Percentiles rank a stretch among this genome's conserved stretches.
These are phyloP conservation scores for Staurois parvus DNA, from an alignment of 2,797 vertebrate species.

Conservation along the genomic window DNA sequence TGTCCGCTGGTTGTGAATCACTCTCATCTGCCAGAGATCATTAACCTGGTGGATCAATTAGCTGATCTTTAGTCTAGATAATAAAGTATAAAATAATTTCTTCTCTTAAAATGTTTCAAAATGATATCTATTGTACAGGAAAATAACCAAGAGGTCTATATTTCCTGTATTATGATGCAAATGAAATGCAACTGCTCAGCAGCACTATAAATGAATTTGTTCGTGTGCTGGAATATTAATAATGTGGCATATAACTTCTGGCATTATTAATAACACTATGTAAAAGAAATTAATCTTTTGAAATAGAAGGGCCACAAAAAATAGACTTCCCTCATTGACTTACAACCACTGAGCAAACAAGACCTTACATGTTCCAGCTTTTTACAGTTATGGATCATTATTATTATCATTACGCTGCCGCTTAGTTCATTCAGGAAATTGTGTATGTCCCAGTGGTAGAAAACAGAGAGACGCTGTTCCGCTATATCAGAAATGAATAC, in stretches of 20 bases:
- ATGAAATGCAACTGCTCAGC: constrained; percentile 55
- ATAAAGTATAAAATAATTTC: neutral
- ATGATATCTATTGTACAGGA: constrained; percentile 30
- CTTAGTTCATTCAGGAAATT: constrained; percentile 46
- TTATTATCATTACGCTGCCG: constrained; percentile 48
- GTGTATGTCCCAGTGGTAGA: constrained; percentile 38
- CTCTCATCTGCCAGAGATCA: neutral
- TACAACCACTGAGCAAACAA: constrained; percentile 59
- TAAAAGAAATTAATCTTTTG: constrained; percentile 60
- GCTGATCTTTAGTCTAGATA: neutral
- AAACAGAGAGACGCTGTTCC: constrained; percentile 39
- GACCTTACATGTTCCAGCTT: constrained; percentile 51
- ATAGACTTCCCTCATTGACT: constrained; percentile 47
- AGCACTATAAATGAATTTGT: constrained; percentile 62
- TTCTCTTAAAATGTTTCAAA: constrained; percentile 12
- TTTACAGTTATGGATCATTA: constrained; percentile 55
- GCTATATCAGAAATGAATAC: neutral
- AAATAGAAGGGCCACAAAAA: constrained; percentile 40
- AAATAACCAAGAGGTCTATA: constrained; percentile 50
- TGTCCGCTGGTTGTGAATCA: neutral
- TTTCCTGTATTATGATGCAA: constrained; percentile 56
- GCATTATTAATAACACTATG: constrained; percentile 57
- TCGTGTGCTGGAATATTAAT: constrained; percentile 60
- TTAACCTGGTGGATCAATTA: neutral
- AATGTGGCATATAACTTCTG: constrained; percentile 61